Conservation (phyloP, 2,797 vertebrate genomes). For the Macrochelys suwanniensis region DNA sequence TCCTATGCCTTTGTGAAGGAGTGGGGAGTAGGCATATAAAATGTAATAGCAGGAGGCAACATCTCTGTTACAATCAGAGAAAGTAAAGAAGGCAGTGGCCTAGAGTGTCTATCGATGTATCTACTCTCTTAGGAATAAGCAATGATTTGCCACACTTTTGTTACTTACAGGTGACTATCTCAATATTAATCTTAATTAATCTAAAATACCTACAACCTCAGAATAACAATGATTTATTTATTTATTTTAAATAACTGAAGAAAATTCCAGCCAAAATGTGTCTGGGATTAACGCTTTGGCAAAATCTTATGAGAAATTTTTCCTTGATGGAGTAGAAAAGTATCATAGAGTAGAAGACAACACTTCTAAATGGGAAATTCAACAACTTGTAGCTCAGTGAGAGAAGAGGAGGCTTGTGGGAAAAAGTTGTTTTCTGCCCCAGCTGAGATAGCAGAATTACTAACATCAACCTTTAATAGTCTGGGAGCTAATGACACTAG, state of each 20-base stretch:
- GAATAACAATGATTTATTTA: no score
- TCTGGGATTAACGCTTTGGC: not conserved
- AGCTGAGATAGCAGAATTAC: slow-evolving; percentile 24
- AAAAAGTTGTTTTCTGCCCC: not conserved
- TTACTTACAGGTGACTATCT: not conserved
- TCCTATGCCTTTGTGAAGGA: not conserved
- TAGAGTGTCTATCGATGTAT: not conserved
- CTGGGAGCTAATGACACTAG: not conserved
- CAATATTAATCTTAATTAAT: slow-evolving; percentile 3
- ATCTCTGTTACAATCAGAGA: not conserved
- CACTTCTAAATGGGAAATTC: slow-evolving; percentile 48
- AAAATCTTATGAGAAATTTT: not conserved
- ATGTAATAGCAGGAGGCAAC: not conserved
- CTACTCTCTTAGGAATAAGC: not conserved
- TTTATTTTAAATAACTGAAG: not conserved
- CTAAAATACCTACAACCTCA: not conserved
- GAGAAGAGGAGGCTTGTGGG: not conserved
- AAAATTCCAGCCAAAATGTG: not conserved
- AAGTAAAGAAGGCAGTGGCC: not conserved
- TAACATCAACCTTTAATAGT: not conserved
- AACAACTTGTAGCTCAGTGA: slow-evolving; percentile 26
- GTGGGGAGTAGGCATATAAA: not conserved
- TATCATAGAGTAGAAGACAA: not conserved
- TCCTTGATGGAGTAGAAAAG: slow-evolving; percentile 19
- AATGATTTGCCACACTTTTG: not conserved